Evolutionary conservation across 1,140 invertebrate species (phyloP), one percentile per base, ranked within the genome.

Genomic region (Zaprionus tsacasi): DNA sequence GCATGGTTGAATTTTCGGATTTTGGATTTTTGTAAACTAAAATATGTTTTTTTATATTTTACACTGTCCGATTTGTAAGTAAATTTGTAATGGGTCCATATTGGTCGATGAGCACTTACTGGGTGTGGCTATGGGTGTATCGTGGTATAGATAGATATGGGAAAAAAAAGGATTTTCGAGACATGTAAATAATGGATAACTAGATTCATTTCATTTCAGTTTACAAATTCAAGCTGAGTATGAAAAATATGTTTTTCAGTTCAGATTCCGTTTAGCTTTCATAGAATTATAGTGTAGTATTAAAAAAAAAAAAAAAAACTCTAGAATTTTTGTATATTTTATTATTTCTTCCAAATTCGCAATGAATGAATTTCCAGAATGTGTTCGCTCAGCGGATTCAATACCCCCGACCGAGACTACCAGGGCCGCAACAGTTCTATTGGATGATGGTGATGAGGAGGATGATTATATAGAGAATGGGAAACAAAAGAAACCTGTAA

Each of bases 1-100:
- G 81, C 4, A 61, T 75, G 5, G 50, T 91, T 7, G 4, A 48
- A 1, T 86, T 91, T 4, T 81, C 78, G 15, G 55, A 43, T 38
- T 91, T 90, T 54, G 90, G 90, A 0, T 30, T 91, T 3, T 50
- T 82, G 0, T 86, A 73, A 61, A 8, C n/a, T 21, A 21, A 30
- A 30, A 30, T 30, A 36, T 21, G 21, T 52, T 43, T 11, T 40
- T 7, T 4, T 50, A 5, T 17, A 25, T 6, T 33, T 48, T 3
- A 81, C 81, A 76, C 67, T 75, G 0, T 56, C 8, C 45, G 33
- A 30, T 70, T 65, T 61, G 15, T 67, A 10, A 43, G 11, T 66
- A 66, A 78, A 74, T 48, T 30, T 55, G 10, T 40, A 50, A 50
- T 12, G 6, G 2, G 27, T 30, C 27, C 4, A 30, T 30, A 30